Evolutionary conservation across 2,797 vertebrate genomes (phyloP).

Genomic region (Natrix natrix): DNA sequence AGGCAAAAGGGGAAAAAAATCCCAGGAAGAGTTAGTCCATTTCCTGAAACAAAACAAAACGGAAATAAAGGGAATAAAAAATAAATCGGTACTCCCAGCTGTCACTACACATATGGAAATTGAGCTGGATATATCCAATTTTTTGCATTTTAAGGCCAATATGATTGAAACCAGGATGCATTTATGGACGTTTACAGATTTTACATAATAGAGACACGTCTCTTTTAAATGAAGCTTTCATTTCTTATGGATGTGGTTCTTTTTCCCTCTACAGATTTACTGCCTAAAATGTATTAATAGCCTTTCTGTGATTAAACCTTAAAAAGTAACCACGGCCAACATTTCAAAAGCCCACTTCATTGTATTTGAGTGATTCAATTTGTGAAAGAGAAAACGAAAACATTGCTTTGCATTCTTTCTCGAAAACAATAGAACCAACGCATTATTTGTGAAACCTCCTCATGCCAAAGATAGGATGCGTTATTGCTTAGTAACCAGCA

Average conservation of each 20-base stretch:
- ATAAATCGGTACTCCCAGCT: no score
- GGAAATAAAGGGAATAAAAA: neutral
- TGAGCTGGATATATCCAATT: neutral
- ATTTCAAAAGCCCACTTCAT: neutral
- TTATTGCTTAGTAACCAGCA: neutral
- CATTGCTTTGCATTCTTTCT: neutral
- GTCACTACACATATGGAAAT: neutral
- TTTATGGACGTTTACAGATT: neutral
- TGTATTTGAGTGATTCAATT: neutral
- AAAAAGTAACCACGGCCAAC: neutral
- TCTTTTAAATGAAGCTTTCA: neutral
- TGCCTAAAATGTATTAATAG: neutral
- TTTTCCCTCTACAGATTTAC: neutral
- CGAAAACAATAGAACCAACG: neutral
- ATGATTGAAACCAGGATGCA: neutral
- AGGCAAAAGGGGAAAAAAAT: neutral
- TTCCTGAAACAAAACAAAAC: neutral
- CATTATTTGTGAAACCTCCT: neutral
- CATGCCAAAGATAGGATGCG: neutral
- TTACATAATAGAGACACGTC: neutral
- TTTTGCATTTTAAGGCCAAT: neutral
- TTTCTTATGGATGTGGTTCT: no score
- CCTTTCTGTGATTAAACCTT: neutral
- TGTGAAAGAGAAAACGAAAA: neutral
- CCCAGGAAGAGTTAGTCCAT: neutral